Base-by-base conservation (phyloP, 2,113 vertebrate genomes). In the Scolopax mira region DNA sequence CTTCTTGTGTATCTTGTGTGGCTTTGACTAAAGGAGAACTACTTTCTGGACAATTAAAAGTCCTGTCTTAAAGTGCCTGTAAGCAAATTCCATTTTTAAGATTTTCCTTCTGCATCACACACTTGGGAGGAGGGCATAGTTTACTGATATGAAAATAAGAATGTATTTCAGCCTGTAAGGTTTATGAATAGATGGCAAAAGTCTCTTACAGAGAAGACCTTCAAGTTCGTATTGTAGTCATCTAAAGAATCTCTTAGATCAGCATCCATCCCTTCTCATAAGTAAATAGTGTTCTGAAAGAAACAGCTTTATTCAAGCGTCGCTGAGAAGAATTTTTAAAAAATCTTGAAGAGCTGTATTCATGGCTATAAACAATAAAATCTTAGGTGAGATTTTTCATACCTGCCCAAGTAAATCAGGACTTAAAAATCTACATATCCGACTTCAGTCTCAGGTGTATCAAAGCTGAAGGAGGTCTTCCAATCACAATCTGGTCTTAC, bases 291-390 rank as follows among this genome's bases (percentile, higher is more conserved):
- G 5, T 41, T 84, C 35, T 67, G 54, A 75, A 92, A 67, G 17
- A 84, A 86, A 35, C 9, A 88, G 10, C 25, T 88, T 73, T 37
- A 61, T 72, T 78, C 28, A 69, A 49, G 5, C 6, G 52, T 77
- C n/a, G 39, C 42, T 69, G 39, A 13, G n/a, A 81, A 83, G 17
- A 87, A 62, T 6, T 2, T 44, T 6, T 67, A 72, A 57, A 85
- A 64, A 1, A 2, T 5, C 8, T 58, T 58, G 41, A n/a, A 66
- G 46, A 18, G 8, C 8, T 3, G 0, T 57, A 55, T 54, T 57
- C 27, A 33, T 46, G 41, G 7, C 31, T 83, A 10, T 64, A 64
- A 81, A 81, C 17, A 52, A 48, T 30, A 69, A 92, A 89, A 89
- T 37, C 33, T 24, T 72, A 25, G 8, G 2, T 52, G 10, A 4